A percentile compares a stretch with the other conserved stretches of the same genome.
These are phyloP conservation scores for Rhinophrynus dorsalis DNA, from an alignment of 2,797 vertebrate species.

Conservation along the genomic window DNA sequence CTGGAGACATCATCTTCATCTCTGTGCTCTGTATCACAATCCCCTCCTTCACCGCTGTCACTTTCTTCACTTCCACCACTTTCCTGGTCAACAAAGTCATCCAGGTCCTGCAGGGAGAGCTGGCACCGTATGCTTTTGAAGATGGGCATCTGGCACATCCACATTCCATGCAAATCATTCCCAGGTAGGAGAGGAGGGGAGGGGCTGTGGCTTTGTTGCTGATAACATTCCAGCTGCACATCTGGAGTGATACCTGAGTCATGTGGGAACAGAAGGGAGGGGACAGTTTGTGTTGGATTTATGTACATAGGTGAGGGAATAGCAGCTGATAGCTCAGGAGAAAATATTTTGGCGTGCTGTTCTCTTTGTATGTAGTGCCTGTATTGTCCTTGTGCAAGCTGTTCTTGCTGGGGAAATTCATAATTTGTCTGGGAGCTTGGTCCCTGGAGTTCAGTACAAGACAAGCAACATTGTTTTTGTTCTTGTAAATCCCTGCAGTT, in stretches of 20 bases:
- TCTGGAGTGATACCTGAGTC: constrained; percentile 18
- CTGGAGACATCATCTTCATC: constrained; percentile 26
- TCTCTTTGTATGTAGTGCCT: neutral
- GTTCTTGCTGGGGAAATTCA: neutral
- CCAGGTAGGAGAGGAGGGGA: neutral
- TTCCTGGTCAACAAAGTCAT: constrained; percentile 61
- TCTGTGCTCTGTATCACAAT: constrained; percentile 39
- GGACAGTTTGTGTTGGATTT: neutral
- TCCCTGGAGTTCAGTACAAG: neutral
- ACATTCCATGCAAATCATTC: constrained; percentile 31
- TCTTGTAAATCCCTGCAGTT: neutral
- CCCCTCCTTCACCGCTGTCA: constrained; percentile 51
- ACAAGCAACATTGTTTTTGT: neutral
- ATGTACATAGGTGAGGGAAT: constrained; percentile 9
- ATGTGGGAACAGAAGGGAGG: constrained; percentile 2
- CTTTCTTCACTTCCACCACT: constrained; percentile 60
- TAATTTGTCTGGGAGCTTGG: neutral
- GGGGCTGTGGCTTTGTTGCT: neutral
- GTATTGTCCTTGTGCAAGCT: neutral
- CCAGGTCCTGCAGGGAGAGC: constrained; percentile 60
- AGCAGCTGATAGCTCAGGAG: neutral
- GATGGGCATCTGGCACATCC: neutral
- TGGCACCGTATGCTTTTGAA: constrained; percentile 69
- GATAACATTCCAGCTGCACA: constrained; percentile 9
- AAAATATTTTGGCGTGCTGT: neutral